phyloP scores from a whole-genome alignment of 1,140 invertebrate genomes.

The Artemia franciscana region DNA sequence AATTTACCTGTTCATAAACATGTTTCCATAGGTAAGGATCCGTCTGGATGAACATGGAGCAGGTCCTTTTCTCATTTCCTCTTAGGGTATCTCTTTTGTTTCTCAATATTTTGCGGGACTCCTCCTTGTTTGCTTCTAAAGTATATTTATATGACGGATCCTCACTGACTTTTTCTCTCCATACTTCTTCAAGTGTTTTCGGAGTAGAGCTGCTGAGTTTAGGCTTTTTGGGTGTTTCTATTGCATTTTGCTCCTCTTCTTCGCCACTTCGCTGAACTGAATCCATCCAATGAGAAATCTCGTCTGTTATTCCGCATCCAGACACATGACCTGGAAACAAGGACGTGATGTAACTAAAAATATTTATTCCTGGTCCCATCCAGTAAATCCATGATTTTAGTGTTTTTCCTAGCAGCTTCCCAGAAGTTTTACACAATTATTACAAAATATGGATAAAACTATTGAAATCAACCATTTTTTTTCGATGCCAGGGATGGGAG shows the following conservation, averaged over 20 bases:
- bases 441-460: no score
- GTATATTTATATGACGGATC: conserved; percentile 13
- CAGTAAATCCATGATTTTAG: no score
- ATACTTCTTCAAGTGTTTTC: background rate
- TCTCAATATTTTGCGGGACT: background rate
- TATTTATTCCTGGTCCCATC: no score
- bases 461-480: no score
- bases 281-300: conserved; percentile 75
- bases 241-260: background rate
- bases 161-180: background rate
- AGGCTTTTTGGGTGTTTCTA: background rate
- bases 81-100: conserved; percentile 19
- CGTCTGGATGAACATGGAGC: conserved; percentile 87
- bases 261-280: conserved; percentile 32
- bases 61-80: conserved; percentile 49
- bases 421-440: no score
- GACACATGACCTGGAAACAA: conserved; percentile 36
- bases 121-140: conserved; percentile 11
- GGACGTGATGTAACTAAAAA: no score
- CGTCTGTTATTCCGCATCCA: conserved; percentile 65
- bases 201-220: background rate
- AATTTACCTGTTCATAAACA: conserved; percentile 38
- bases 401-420: no score
- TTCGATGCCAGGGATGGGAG: no score
- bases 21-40: conserved; percentile 92